Evolutionary conservation across 2,113 vertebrate genomes (phyloP).

Genomic region (Laticauda laticaudata): DNA sequence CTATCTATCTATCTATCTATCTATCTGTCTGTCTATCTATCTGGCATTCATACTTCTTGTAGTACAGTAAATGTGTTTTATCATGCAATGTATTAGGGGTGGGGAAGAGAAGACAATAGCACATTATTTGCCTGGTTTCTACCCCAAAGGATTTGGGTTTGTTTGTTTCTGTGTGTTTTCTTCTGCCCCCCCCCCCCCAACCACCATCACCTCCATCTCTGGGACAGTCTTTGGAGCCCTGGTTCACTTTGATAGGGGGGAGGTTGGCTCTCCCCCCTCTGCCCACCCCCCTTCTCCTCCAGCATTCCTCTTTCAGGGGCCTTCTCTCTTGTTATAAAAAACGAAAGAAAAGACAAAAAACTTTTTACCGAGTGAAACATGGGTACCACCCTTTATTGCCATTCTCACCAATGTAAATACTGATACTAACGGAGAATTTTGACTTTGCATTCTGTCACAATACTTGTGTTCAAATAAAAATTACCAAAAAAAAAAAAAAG

Average conservation of each 20-base stretch:
- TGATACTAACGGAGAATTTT: slow-evolving; percentile 90
- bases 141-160: slow-evolving; percentile 43
- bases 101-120: slow-evolving; percentile 8
- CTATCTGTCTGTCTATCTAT: slow-evolving; percentile 40
- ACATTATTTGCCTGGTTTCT: slow-evolving; percentile 57
- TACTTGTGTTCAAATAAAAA: slow-evolving; percentile 96
- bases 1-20: slow-evolving; percentile 64
- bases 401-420: slow-evolving; percentile 92
- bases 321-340: slow-evolving; percentile 82
- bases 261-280: slow-evolving; percentile 69
- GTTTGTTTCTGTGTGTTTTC: slow-evolving; percentile 38
- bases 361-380: slow-evolving; percentile 87
- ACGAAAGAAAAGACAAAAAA: slow-evolving; percentile 62
- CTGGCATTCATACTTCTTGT: slow-evolving; percentile 48
- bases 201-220: slow-evolving; percentile 59
- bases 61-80: slow-evolving; percentile 43
- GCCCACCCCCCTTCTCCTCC: slow-evolving; percentile 75
- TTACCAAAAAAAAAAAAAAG: slow-evolving; percentile 63
- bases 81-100: slow-evolving; percentile 43
- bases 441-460: slow-evolving; percentile 90
- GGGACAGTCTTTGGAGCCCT: slow-evolving; percentile 67
- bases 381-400: slow-evolving; percentile 80
- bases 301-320: slow-evolving; percentile 78
- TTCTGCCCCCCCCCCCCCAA: background rate
- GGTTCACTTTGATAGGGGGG: slow-evolving; percentile 69